Conservation (phyloP, 2,113 vertebrate genomes). For the Spea bombifrons region DNA sequence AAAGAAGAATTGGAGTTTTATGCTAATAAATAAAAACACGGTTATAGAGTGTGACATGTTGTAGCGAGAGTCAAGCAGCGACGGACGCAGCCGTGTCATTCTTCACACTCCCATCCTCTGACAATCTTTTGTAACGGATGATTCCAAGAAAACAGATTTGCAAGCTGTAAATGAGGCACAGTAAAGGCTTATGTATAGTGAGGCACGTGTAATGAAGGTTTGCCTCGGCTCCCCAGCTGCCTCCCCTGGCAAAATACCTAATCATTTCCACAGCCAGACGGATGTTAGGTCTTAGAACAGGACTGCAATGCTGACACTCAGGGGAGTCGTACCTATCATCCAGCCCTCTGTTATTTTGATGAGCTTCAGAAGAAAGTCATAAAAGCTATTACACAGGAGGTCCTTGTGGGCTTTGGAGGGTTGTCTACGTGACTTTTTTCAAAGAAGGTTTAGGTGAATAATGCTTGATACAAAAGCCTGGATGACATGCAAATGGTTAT, state of each 20-base stretch:
- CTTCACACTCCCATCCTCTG: slow-evolving; percentile 38
- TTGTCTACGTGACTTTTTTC: slow-evolving; percentile 20
- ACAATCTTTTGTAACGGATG: slow-evolving; percentile 42
- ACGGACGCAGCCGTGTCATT: slow-evolving; percentile 29
- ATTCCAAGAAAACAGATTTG: slow-evolving; percentile 39
- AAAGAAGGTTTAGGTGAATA: slow-evolving; percentile 29
- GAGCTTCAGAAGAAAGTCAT: slow-evolving; percentile 45
- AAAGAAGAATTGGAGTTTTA: slow-evolving; percentile 34
- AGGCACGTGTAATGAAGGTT: slow-evolving; percentile 39
- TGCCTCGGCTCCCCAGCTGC: slow-evolving; percentile 14
- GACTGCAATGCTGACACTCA: slow-evolving; percentile 40
- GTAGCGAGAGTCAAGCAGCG: slow-evolving; percentile 38
- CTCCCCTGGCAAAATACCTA: slow-evolving; percentile 32
- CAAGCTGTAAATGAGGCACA: slow-evolving; percentile 43
- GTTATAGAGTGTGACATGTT: slow-evolving; percentile 28
- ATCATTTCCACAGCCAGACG: slow-evolving; percentile 42
- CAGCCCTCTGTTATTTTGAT: slow-evolving; percentile 46
- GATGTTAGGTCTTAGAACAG: slow-evolving; percentile 31
- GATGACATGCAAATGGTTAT: slow-evolving; percentile 21
- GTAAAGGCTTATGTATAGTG: slow-evolving; percentile 41
- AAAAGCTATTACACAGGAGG: slow-evolving; percentile 44
- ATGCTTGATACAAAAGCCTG: slow-evolving; percentile 7
- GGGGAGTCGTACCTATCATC: slow-evolving; percentile 42
- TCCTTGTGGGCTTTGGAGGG: slow-evolving; percentile 36
- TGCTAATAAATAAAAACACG: slow-evolving; percentile 44